These are phyloP conservation scores for Pao palembangensis DNA, from an alignment of 2,113 vertebrate genomes.

Conservation along the genomic window DNA sequence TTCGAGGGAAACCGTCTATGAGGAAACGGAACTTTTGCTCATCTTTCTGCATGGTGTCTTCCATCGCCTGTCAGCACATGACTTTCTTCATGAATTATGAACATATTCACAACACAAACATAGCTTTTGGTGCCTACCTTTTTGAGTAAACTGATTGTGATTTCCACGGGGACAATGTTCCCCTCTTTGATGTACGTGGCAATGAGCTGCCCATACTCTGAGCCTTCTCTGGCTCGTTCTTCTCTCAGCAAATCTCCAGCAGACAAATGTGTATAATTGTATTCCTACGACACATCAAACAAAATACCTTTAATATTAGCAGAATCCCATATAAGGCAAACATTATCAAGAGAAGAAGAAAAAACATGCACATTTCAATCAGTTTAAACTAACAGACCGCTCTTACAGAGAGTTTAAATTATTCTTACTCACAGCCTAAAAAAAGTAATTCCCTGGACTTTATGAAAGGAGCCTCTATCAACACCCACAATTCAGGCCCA, in stretches of 20 bases:
- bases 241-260: conserved; percentile 93
- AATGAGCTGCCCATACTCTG: conserved; percentile 89
- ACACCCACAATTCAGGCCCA: conserved; percentile 19
- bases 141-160: conserved; percentile 90
- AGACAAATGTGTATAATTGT: conserved; percentile 91
- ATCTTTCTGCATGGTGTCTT: conserved; percentile 85
- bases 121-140: conserved; percentile 76
- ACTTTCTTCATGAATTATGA: too few species aligned
- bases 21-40: conserved; percentile 89
- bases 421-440: neutral
- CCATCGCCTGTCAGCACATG: conserved; percentile 65
- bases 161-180: conserved; percentile 93
- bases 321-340: neutral
- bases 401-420: neutral
- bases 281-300: conserved; percentile 75
- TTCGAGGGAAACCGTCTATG: conserved; percentile 97
- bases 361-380: neutral
- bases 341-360: neutral
- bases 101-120: too few species aligned
- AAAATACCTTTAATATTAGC: neutral
- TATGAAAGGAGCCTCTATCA: conserved; percentile 49
- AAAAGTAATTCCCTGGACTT: conserved; percentile 5
- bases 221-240: conserved; percentile 84
- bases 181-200: conserved; percentile 91
- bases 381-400: neutral